A percentile compares a stretch with the other conserved stretches of the same genome.
These are phyloP conservation scores for Mungos mungo DNA, from an alignment of 2,113 vertebrate genomes.

Conservation along the genomic window DNA sequence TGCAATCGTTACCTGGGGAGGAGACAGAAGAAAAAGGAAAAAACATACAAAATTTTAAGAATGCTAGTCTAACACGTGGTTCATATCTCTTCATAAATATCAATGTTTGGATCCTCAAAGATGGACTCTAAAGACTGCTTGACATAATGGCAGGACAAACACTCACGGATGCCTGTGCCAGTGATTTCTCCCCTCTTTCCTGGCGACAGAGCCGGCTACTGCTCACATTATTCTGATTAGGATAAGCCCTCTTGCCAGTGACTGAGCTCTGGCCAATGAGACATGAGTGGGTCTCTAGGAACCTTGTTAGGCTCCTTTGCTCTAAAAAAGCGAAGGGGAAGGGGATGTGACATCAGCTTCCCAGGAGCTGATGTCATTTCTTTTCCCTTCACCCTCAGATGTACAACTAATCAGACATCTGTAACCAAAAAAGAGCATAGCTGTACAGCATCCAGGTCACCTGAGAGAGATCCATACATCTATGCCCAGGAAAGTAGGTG, in stretches of 20 bases:
- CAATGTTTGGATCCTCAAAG: not conserved
- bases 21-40: not conserved
- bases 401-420: not conserved
- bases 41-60: not conserved
- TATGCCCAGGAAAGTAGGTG: not conserved
- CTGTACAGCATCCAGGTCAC: not conserved
- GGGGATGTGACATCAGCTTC: not conserved
- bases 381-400: not conserved
- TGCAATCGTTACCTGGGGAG: not conserved
- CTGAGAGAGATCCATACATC: not conserved
- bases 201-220: not conserved
- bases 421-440: not conserved
- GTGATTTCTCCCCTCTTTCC: not conserved
- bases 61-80: not conserved
- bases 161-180: fast-evolving
- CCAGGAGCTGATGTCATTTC: not conserved
- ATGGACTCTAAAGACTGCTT: not conserved
- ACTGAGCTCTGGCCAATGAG: not conserved
- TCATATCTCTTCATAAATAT: not conserved
- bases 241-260: not conserved
- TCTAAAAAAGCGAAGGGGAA: not conserved
- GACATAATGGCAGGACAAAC: not conserved
- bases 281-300: not conserved
- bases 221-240: not conserved
- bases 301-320: not conserved